Evolutionary conservation across 1,140 invertebrate species (phyloP), one percentile per base, ranked within the genome.

Genomic region (Papilio helenus): DNA sequence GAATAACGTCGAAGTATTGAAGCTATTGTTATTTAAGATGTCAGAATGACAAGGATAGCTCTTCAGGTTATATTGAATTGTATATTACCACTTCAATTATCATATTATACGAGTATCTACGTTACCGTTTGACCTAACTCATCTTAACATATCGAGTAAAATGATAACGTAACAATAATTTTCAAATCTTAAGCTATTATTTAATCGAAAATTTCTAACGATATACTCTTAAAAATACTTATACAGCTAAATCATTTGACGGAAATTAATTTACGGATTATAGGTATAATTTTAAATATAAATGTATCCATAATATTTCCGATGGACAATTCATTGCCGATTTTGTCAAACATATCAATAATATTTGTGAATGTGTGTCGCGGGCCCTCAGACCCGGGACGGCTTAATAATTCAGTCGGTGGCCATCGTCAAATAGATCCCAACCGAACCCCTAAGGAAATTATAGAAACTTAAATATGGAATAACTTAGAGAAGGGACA

Each of bases 391-490:
- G 80, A 81, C 79, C 85, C 55, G 74, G 78, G 81, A 72, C 72
- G 81, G 83, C 82, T 92, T 90, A 89, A 89, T 91, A 89, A 92
- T 91, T 88, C 85, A 87, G 83, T 83, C 83, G 82, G 80, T 81
- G 83, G 83, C 81, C 84, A 90, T 88, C 87, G 82, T 88, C 86
- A 88, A 89, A 90, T 86, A 89, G 81, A 87, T 85, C 80, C 89
- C 82, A 79, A 79, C 81, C 82, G 46, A 85, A 86, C 88, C 90
- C 89, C 90, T 71, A 73, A 90, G 90, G 89, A 92, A 90, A 93
- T 92, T 89, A 93, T 87, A 81, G 84, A 89, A 91, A 91, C 90
- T 91, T 90, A 89, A 89, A 88, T 86, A 84, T 58, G 81, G 87
- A 87, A 91, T 87, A 87, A 88, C 80, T 87, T 87, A 88, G 87